Conservation (phyloP, 2,113 vertebrate genomes). For the Neolamprologus kungweensis region DNA sequence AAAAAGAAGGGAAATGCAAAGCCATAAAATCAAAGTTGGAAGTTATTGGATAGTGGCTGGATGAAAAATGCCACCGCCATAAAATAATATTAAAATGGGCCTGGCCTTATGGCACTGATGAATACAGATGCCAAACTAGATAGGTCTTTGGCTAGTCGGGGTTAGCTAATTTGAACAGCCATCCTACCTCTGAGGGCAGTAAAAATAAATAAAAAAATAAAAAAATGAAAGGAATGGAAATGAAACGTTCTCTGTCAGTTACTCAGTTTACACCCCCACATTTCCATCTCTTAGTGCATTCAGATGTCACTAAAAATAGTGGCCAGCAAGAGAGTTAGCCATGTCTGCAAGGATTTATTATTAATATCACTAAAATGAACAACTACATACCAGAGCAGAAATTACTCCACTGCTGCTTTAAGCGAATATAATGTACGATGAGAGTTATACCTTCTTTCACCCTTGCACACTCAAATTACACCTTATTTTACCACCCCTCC, state of each 20-base stretch:
- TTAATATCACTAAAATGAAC: background rate
- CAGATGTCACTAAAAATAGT: constrained; percentile 7
- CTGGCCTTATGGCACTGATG: constrained; percentile 53
- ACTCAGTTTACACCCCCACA: constrained; percentile 22
- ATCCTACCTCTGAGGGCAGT: constrained; percentile 14
- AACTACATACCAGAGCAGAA: background rate
- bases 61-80: constrained; percentile 54
- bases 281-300: background rate
- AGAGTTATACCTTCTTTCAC: background rate
- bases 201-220: constrained; percentile 52
- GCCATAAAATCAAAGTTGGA: constrained; percentile 44
- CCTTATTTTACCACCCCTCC: background rate
- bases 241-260: constrained; percentile 36
- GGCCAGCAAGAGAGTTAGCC: background rate
- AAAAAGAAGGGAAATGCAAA: background rate
- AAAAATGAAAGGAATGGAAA: constrained; percentile 46
- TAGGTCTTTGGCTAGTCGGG: constrained; percentile 17
- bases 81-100: constrained; percentile 62
- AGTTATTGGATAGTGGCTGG: constrained; percentile 42
- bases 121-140: constrained; percentile 43
- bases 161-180: constrained; percentile 40
- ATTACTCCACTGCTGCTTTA: background rate
- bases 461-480: background rate
- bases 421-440: background rate
- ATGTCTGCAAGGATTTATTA: background rate